These are phyloP conservation scores for Argyresthia goedartella DNA, from an alignment of 2,888 invertebrate genomes.

Conservation along the genomic window DNA sequence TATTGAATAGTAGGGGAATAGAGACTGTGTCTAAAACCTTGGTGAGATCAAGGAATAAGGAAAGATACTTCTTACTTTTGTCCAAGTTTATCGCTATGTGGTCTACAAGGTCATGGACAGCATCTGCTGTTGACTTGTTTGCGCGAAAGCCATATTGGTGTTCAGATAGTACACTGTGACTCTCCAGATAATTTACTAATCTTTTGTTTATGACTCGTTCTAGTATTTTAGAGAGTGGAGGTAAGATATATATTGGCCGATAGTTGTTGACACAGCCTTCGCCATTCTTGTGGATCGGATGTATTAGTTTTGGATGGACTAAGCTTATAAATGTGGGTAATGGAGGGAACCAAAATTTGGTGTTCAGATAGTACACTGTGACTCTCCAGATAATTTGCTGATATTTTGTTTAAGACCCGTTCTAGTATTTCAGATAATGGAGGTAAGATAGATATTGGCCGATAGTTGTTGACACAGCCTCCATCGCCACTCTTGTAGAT, in stretches of 20 bases:
- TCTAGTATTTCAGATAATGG: too few relatives aligned
- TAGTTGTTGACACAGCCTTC: too few relatives aligned
- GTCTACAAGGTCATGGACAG: not conserved
- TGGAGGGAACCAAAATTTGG: too few relatives aligned
- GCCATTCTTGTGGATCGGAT: too few relatives aligned
- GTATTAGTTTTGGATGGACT: too few relatives aligned
- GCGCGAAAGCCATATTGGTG: not conserved
- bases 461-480: not conserved
- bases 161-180: not conserved
- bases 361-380: too few relatives aligned
- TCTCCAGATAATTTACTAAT: not conserved
- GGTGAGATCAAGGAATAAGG: not conserved
- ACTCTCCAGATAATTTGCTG: too few relatives aligned
- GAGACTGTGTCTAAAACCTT: not conserved
- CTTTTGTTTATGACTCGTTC: not conserved
- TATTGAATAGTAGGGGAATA: not conserved
- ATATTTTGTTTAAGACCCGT: too few relatives aligned
- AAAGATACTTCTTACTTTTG: not conserved
- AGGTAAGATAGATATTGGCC: not conserved
- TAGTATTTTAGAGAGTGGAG: too few relatives aligned
- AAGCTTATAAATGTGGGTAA: too few relatives aligned
- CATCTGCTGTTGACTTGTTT: not conserved
- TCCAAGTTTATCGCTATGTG: not conserved
- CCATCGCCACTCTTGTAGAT: not conserved
- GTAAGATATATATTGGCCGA: too few relatives aligned